These are phyloP conservation scores for Lumbricus terrestris DNA, from an alignment of 2,888 invertebrate species.

Conservation along the genomic window DNA sequence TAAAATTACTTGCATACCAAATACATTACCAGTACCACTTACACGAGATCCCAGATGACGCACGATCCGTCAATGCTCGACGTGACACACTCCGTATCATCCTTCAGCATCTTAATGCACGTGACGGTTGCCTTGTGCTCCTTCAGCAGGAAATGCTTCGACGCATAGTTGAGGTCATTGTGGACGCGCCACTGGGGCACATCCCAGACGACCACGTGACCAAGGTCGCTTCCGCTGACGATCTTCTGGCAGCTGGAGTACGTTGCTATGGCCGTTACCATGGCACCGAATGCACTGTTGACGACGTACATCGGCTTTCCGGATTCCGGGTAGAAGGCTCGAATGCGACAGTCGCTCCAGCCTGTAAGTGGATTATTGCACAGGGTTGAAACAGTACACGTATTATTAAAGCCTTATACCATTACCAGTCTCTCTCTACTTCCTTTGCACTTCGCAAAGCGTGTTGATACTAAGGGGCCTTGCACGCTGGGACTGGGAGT, in stretches of 20 bases:
- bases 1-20: too few relatives aligned
- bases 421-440: too few relatives aligned
- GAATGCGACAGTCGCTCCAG: constrained; percentile 62
- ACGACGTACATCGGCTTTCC: constrained; percentile 80
- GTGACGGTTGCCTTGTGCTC: constrained; percentile 88
- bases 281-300: constrained; percentile 81
- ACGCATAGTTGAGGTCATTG: constrained; percentile 23
- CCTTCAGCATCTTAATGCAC: constrained; percentile 74
- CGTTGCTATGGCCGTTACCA: constrained; percentile 78
- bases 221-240: constrained; percentile 87
- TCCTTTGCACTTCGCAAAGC: too few relatives aligned
- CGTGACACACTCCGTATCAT: constrained; percentile 80
- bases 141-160: constrained; percentile 70
- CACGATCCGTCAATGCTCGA: constrained; percentile 88
- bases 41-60: constrained; percentile 81
- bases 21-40: not conserved
- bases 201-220: constrained; percentile 66
- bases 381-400: too few relatives aligned
- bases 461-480: too few relatives aligned
- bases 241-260: constrained; percentile 72
- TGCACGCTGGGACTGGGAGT: too few relatives aligned
- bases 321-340: constrained; percentile 64
- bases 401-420: too few relatives aligned
- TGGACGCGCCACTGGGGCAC: not conserved
- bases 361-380: constrained; percentile 46